Percentiles rank a stretch among this genome's conserved stretches.
These are phyloP conservation scores for Cyprinus carpio DNA, from an alignment of 2,113 vertebrate genomes.

Conservation along the genomic window DNA sequence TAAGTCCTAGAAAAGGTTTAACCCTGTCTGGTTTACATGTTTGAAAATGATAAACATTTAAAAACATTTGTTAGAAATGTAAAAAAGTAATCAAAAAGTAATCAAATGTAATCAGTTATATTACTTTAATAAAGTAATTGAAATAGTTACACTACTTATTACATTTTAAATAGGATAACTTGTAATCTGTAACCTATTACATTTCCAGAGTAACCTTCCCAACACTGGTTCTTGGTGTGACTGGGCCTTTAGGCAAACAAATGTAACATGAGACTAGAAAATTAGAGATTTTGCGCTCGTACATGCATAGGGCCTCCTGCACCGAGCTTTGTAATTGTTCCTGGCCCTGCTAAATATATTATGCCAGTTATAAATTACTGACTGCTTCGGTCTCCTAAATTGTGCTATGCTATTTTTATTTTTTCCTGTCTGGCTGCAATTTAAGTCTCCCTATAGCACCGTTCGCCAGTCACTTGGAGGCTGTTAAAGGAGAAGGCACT, in stretches of 20 bases:
- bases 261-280: not conserved
- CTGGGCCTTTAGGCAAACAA: not conserved
- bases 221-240: not conserved
- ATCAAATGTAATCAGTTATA: no score
- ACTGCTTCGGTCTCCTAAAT: constrained; percentile 14
- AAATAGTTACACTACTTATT: no score
- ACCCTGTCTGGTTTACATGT: no score
- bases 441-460: constrained; percentile 14
- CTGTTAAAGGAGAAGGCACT: constrained; percentile 27
- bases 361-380: constrained; percentile 11
- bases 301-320: not conserved
- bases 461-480: constrained; percentile 6
- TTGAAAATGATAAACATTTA: no score
- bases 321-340: not conserved
- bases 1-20: no score
- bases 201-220: no score
- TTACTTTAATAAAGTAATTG: no score
- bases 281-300: not conserved
- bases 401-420: constrained; percentile 24
- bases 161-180: no score
- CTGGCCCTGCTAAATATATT: constrained; percentile 15
- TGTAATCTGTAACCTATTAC: no score
- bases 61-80: no score
- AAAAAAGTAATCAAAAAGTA: no score
- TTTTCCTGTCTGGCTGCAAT: constrained; percentile 13